Evolutionary conservation across 2,888 invertebrate genomes (phyloP), one percentile per base, ranked within the genome.

Genomic region (Rhingia campestris): DNA sequence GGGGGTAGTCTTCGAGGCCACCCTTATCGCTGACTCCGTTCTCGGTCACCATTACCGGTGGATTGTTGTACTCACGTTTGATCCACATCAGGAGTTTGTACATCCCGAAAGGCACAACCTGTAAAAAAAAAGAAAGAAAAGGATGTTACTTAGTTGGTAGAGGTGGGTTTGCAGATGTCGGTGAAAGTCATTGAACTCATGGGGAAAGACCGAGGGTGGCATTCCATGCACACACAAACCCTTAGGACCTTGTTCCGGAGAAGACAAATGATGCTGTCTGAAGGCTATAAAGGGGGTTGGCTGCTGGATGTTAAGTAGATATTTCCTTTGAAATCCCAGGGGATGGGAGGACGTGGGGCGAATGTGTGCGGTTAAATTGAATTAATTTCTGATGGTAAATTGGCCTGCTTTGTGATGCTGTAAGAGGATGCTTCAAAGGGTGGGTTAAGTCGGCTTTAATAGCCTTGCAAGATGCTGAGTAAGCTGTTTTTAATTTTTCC

Each of bases 21-120:
- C 91, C 92, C 4, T 89, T 88, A 32, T 92, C 90, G 4, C 94
- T 93, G 22, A 93, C 91, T 0, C 94, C 94, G 87, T 94, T 94
- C 88, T 95, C 95, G 0, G 94, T 94, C 10, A 95, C 90, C 43
- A 94, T 88, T 1, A 94, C 91, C 6, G 92, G 87, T 0, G 94
- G 93, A 88, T 94, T 94, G 86, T 92, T 90, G 90, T 94, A 95
- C 22, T 92, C 92, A 43, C 90, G 90, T 86, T 92, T 93, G 14
- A 95, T 92, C 93, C 94, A 95, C 89, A 93, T 94, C 14, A 95
- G 88, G 3, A 94, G 89, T 86, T 93, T 93, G 64, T 94, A 92
- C 89, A 95, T 93, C 14, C 95, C 95, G 92, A 93, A 93, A 0
- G 95, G 95, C 4, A 93, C 93, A 35, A 93, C 92, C 94, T 94